Evolutionary conservation across 2,113 vertebrate genomes (phyloP).

Genomic region (Crypturellus undulatus): DNA sequence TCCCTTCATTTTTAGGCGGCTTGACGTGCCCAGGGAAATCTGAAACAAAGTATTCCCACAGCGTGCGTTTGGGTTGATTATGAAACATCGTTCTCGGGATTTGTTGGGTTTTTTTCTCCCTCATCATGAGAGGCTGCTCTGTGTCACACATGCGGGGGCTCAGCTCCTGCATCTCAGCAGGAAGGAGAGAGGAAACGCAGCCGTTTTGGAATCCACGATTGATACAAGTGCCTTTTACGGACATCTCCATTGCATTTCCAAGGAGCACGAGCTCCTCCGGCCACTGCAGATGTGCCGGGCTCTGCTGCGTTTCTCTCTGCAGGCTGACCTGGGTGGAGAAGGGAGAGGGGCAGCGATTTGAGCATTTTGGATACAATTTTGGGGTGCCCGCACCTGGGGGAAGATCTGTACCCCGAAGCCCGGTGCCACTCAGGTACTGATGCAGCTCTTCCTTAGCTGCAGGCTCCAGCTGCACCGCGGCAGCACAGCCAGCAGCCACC

Average conservation of each 20-base stretch:
- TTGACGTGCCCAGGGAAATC: accelerated
- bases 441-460: background rate
- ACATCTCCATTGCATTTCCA: background rate
- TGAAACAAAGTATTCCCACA: background rate
- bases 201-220: background rate
- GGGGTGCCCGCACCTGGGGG: background rate
- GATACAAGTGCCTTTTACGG: slow-evolving; percentile 56
- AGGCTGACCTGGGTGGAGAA: background rate
- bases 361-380: background rate
- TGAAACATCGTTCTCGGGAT: background rate
- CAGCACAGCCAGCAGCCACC: background rate
- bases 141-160: accelerated
- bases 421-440: accelerated
- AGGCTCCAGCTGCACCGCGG: accelerated
- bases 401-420: background rate
- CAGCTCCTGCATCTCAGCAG: accelerated
- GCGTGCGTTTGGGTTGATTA: background rate
- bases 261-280: background rate
- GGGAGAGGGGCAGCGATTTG: background rate
- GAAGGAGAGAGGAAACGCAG: background rate
- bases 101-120: background rate
- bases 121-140: background rate
- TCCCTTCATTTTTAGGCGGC: background rate
- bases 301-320: background rate
- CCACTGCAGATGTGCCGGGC: background rate